A percentile compares a stretch with the other conserved stretches of the same genome.
Evolutionary conservation across 1,140 invertebrate species (phyloP).

Genomic region (Calosoma granatense): DNA sequence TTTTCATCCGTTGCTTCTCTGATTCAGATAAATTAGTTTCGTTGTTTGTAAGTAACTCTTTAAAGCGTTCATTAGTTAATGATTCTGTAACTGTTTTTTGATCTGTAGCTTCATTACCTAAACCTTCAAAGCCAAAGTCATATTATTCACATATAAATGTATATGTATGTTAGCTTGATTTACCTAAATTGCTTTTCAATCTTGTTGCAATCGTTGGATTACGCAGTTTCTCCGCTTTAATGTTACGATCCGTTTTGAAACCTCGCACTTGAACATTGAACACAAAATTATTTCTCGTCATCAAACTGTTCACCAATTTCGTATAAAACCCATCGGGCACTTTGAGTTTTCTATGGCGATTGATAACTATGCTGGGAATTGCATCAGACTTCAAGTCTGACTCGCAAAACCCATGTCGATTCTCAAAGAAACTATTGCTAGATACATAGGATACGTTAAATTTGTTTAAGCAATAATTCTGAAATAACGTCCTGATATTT

Average conservation of each 20-base stretch:
- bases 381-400: slow-evolving; percentile 17
- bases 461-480: slow-evolving; percentile 27
- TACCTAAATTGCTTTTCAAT: slow-evolving; percentile 45
- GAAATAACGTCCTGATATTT: slow-evolving; percentile 22
- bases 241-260: slow-evolving; percentile 66
- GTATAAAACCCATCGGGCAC: slow-evolving; percentile 24
- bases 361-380: slow-evolving; percentile 26
- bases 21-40: slow-evolving; percentile 33
- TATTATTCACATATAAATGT: no score
- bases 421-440: slow-evolving; percentile 30
- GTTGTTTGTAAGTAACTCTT: slow-evolving; percentile 26
- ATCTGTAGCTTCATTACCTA: slow-evolving; percentile 16
- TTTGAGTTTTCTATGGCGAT: slow-evolving; percentile 20
- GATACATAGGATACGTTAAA: slow-evolving; percentile 30
- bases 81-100: slow-evolving; percentile 18
- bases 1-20: slow-evolving; percentile 64
- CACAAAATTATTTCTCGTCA: slow-evolving; percentile 30
- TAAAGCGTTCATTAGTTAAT: slow-evolving; percentile 27
- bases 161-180: no score
- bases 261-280: slow-evolving; percentile 46
- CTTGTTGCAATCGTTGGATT: slow-evolving; percentile 53
- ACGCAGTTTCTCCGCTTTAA: slow-evolving; percentile 53
- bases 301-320: slow-evolving; percentile 21
- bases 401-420: slow-evolving; percentile 31
- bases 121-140: no score